phyloP scores from a whole-genome alignment of 2,888 invertebrate genomes.

The Hyposoter didymator region DNA sequence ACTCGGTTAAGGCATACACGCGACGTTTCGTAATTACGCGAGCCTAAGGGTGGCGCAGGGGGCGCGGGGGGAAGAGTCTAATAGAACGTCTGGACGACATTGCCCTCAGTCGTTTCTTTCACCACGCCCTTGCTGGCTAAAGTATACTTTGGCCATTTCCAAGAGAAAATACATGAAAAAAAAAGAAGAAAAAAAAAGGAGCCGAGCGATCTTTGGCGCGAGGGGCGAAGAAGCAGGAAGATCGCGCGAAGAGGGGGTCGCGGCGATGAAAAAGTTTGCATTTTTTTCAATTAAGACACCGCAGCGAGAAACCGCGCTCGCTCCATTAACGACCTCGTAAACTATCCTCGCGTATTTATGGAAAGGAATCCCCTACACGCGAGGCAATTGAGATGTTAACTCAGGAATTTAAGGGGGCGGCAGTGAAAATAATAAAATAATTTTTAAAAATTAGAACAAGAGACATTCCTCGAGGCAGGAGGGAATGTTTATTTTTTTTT shows the following conservation, averaged over 20 bases:
- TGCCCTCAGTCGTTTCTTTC: constrained; percentile 41
- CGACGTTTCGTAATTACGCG: constrained; percentile 63
- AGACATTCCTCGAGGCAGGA: background rate
- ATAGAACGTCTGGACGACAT: constrained; percentile 57
- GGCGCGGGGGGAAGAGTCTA: constrained; percentile 1
- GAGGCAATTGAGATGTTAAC: constrained; percentile 54
- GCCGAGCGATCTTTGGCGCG: background rate
- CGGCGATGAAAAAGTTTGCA: constrained; percentile 80
- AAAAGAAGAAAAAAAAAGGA: background rate
- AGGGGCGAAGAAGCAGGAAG: background rate
- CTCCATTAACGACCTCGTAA: constrained; percentile 80
- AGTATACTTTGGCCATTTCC: constrained; percentile 61
- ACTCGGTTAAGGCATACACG: constrained; percentile 30
- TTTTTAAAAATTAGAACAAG: constrained; percentile 1
- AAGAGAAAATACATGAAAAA: constrained; percentile 14
- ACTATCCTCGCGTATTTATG: constrained; percentile 63
- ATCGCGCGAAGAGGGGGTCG: background rate
- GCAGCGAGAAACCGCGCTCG: constrained; percentile 67
- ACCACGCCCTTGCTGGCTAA: constrained; percentile 45
- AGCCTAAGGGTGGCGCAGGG: background rate
- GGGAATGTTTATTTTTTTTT: constrained; percentile 2
- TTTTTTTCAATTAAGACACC: constrained; percentile 82
- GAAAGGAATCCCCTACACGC: background rate
- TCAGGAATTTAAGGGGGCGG: constrained; percentile 33
- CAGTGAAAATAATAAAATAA: constrained; percentile 23